Evolutionary conservation across 2,888 invertebrate genomes (phyloP).

Genomic region (Calliopum simillimum): DNA sequence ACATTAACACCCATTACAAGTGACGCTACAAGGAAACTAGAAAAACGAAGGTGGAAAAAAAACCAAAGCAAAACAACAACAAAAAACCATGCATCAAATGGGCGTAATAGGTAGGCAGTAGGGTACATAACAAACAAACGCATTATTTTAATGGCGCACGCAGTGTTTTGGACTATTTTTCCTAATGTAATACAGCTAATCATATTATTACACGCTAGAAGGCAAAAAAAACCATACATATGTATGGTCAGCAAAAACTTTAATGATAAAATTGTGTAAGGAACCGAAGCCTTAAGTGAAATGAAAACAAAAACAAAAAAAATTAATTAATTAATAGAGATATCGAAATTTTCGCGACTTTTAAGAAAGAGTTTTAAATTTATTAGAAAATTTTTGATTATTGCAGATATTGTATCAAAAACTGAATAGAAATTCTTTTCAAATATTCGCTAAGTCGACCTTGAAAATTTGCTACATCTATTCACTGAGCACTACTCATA

Average conservation of each 20-base stretch:
- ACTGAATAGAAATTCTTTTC: not conserved
- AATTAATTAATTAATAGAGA: too few relatives aligned
- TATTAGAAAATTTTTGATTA: too few relatives aligned
- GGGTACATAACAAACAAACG: not conserved
- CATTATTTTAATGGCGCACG: conserved; percentile 20
- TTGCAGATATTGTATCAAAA: too few relatives aligned
- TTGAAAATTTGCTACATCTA: not conserved
- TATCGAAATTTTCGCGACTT: too few relatives aligned
- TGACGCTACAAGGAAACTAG: too few relatives aligned
- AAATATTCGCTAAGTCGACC: not conserved
- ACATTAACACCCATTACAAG: conserved; percentile 3
- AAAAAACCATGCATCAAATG: conserved; percentile 20
- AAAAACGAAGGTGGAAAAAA: not conserved
- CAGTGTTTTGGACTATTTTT: not conserved
- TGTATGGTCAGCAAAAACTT: too few relatives aligned
- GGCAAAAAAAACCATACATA: too few relatives aligned
- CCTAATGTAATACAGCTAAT: not conserved
- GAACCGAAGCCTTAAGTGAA: too few relatives aligned
- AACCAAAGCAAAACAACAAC: not conserved
- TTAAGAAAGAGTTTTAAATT: too few relatives aligned
- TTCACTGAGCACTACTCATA: not conserved
- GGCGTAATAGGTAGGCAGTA: not conserved
- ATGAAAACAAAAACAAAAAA: too few relatives aligned
- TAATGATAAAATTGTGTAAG: too few relatives aligned
- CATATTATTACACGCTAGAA: conserved; percentile 8